phyloP scores from a whole-genome alignment of 2,113 vertebrate genomes.

The Sapajus apella region DNA sequence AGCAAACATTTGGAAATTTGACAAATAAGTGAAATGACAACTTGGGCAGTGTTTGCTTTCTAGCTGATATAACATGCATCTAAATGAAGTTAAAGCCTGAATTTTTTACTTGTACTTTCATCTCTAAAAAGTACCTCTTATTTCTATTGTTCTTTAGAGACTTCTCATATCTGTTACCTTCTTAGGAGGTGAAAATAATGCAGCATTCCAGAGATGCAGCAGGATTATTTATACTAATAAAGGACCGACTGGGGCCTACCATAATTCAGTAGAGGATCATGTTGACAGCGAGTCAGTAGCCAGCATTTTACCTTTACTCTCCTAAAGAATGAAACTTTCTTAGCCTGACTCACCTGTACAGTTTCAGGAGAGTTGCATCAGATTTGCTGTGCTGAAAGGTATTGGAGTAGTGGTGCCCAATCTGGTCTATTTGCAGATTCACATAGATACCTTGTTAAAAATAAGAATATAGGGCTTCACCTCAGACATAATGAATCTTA shows the following conservation, averaged over 20 bases:
- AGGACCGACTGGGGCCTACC: no score
- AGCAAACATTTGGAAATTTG: constrained; percentile 15
- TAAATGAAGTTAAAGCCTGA: neutral
- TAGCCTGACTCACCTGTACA: neutral
- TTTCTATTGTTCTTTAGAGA: neutral
- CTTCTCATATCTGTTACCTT: neutral
- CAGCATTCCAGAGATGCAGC: neutral
- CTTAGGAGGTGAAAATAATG: neutral
- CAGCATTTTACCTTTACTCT: neutral
- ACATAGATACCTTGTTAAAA: neutral
- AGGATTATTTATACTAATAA: neutral
- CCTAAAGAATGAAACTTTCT: neutral
- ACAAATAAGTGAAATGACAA: neutral
- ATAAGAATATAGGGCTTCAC: neutral
- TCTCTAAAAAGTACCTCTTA: neutral
- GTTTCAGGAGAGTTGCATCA: neutral
- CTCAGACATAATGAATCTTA: neutral
- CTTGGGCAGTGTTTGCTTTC: neutral
- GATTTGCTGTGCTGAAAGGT: neutral
- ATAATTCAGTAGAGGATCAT: neutral
- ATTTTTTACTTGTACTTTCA: neutral
- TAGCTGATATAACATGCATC: neutral
- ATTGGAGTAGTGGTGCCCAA: neutral
- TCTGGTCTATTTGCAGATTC: neutral
- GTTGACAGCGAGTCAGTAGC: neutral